Evolutionary conservation across 2,797 vertebrate genomes (phyloP).

Genomic region (Lerista edwardsae): DNA sequence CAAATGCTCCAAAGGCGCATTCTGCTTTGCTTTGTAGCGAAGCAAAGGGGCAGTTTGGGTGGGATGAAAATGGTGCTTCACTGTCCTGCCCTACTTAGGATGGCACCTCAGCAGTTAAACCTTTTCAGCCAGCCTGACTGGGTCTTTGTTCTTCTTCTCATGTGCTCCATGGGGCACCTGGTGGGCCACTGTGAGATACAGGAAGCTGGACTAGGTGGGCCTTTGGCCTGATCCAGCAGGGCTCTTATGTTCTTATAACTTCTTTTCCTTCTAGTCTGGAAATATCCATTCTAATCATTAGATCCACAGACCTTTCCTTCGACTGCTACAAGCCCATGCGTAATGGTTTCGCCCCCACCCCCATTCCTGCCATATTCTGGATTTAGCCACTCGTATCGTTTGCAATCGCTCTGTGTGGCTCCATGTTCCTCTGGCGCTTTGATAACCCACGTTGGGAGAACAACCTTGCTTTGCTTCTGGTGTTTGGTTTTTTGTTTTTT

Average conservation of each 20-base stretch:
- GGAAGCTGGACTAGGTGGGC: too few relatives aligned
- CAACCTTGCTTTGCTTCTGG: conserved; percentile 40
- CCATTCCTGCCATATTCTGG: background rate
- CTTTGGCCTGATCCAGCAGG: too few relatives aligned
- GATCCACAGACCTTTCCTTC: background rate
- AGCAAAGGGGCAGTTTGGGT: background rate
- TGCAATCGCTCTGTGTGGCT: background rate
- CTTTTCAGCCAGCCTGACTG: background rate
- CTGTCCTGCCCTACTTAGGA: background rate
- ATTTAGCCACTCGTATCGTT: background rate
- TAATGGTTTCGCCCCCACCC: background rate
- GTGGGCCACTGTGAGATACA: too few relatives aligned
- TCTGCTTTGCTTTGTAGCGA: background rate
- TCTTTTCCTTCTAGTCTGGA: background rate
- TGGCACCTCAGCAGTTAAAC: background rate
- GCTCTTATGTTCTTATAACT: too few relatives aligned
- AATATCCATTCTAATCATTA: background rate
- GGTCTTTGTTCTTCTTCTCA: background rate
- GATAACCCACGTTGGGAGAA: conserved; percentile 8
- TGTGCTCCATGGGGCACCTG: too few relatives aligned
- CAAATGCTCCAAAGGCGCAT: background rate
- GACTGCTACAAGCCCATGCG: background rate
- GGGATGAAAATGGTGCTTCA: background rate
- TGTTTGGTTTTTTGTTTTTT: background rate
- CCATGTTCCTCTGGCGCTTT: background rate